Percentiles rank a stretch among this genome's conserved stretches.
These are phyloP conservation scores for Trochalopteron elliotii DNA, from an alignment of 2,113 vertebrate genomes.

Conservation along the genomic window DNA sequence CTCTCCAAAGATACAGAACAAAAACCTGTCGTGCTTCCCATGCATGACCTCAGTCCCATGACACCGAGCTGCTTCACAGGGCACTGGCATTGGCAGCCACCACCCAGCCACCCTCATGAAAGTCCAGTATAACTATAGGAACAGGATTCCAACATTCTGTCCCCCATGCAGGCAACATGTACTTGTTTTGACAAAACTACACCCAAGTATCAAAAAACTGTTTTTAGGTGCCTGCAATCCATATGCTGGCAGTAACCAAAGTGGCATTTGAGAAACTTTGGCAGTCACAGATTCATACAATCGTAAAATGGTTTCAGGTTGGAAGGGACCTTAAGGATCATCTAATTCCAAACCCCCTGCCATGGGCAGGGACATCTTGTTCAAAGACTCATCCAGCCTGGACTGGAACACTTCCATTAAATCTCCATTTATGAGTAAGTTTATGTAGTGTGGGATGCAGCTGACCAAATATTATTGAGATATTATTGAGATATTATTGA, in stretches of 20 bases:
- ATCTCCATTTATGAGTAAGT: background rate
- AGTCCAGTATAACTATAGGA: rapidly evolving
- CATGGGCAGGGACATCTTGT: background rate
- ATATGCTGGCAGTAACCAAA: background rate
- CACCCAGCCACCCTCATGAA: background rate
- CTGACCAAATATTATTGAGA: background rate
- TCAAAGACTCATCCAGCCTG: background rate
- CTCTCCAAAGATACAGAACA: background rate
- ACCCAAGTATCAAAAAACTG: background rate
- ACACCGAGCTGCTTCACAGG: background rate
- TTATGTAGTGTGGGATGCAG: background rate
- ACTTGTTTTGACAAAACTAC: background rate
- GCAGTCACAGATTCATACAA: background rate
- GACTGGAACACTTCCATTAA: background rate
- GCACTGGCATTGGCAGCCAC: background rate
- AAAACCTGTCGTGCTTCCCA: background rate
- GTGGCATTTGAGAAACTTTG: background rate
- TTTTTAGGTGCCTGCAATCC: background rate
- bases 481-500: no score
- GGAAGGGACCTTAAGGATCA: background rate
- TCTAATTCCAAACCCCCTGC: background rate
- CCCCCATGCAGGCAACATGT: background rate
- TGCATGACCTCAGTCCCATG: no score
- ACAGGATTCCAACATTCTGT: background rate
- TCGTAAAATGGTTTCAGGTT: background rate